Evolutionary conservation across 1,140 invertebrate genomes (phyloP), one percentile per base, ranked within the genome.

Genomic region (Pantala flavescens): DNA sequence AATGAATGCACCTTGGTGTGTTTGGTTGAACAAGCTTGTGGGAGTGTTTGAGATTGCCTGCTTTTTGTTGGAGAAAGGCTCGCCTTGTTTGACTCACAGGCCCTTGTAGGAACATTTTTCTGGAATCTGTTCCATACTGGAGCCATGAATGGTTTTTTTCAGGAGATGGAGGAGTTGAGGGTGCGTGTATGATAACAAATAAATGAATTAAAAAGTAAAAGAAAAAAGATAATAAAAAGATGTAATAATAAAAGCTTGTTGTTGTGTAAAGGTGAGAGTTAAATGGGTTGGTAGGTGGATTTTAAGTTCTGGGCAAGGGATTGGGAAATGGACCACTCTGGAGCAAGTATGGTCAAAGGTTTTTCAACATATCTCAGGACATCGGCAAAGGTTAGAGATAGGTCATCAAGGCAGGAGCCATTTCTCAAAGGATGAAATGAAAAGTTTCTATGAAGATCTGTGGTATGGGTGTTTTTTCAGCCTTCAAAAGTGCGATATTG

Each of bases 21-120:
- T 63, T 63, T 63, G 49, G n/a, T 63, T 63, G 49, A 63, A 63
- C 49, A 63, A 63, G 49, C 49, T 63, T 63, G 49, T 63, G 49
- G 16, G 49, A 7, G 49, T 63, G 49, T 63, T 63, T 63, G 49
- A 63, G 49, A 21, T 63, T 63, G 49, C 49, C 49, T 63, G 49
- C 49, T 63, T 63, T 63, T 16, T 63, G 49, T 63, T 16, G 49
- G 49, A 63, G 49, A 63, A 63, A 63, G 49, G 49, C 49, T 63
- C n/a, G 49, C 49, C 49, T 63, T 21, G 14, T 63, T 3, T 63
- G 49, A 12, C 49, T 19, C n/a, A 16, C 49, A 63, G n/a, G 49
- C 49, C 49, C 49, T 19, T 16, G 49, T 63, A 21, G 49, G 49
- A 63, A 63, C 49, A 63, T 63, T 63, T 63, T 21, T 63, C 14